Percentiles rank a stretch among this genome's conserved stretches.
Conservation (phyloP, 2,113 vertebrate species). For the Seriola aureovittata region DNA sequence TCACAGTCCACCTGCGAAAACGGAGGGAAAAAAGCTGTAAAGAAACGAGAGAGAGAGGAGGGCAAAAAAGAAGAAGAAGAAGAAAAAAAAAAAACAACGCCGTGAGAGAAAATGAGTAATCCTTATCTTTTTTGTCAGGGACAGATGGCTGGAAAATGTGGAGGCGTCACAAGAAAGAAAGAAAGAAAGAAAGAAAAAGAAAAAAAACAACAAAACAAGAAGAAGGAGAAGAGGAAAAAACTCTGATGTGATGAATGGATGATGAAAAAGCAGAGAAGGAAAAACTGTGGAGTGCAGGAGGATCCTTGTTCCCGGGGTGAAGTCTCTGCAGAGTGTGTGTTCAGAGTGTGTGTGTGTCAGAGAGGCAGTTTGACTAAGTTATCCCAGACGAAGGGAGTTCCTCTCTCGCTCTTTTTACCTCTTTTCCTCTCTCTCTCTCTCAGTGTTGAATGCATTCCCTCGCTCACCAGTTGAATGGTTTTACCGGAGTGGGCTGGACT, state of each 20-base stretch:
- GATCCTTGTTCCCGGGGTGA: slow-evolving; percentile 59
- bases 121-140: slow-evolving; percentile 69
- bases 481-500: slow-evolving; percentile 79
- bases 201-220: slow-evolving; percentile 28
- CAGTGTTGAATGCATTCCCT: slow-evolving; percentile 65
- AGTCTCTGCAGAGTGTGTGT: slow-evolving; percentile 58
- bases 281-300: slow-evolving; percentile 37
- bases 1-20: slow-evolving; percentile 72
- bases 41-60: slow-evolving; percentile 52
- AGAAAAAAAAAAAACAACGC: slow-evolving; percentile 25
- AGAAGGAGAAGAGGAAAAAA: slow-evolving; percentile 34
- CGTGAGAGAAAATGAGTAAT: slow-evolving; percentile 75
- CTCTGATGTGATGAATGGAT: slow-evolving; percentile 64
- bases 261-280: slow-evolving; percentile 38
- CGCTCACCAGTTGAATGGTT: slow-evolving; percentile 79
- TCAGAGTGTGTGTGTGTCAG: slow-evolving; percentile 28
- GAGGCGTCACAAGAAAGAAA: slow-evolving; percentile 71
- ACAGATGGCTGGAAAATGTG: slow-evolving; percentile 73
- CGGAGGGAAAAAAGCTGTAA: slow-evolving; percentile 58
- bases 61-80: slow-evolving; percentile 54
- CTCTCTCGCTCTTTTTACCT: slow-evolving; percentile 60
- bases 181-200: slow-evolving; percentile 31
- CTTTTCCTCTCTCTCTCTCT: slow-evolving; percentile 45
- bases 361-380: slow-evolving; percentile 69
- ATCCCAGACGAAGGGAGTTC: slow-evolving; percentile 72